These are phyloP conservation scores for Cheilosia grossa DNA, from an alignment of 2,888 invertebrate genomes.

Conservation along the genomic window DNA sequence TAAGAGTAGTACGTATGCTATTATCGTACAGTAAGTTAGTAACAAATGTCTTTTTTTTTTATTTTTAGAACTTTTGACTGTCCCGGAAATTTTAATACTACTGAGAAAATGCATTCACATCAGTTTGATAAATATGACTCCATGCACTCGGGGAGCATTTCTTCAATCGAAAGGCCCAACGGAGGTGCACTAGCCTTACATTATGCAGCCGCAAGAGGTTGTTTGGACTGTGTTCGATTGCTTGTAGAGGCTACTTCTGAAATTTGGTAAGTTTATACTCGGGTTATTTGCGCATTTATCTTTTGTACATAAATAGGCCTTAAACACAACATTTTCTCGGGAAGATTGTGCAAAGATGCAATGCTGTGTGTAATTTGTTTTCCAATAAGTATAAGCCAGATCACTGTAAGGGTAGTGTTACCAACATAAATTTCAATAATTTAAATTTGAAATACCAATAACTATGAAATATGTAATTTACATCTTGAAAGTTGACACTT, in stretches of 20 bases:
- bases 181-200: constrained; percentile 92
- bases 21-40: neutral
- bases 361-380: too few relatives aligned
- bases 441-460: too few relatives aligned
- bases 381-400: too few relatives aligned
- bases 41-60: constrained; percentile 26
- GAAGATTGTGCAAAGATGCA: too few relatives aligned
- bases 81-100: constrained; percentile 78
- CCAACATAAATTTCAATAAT: too few relatives aligned
- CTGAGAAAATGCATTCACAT: constrained; percentile 82
- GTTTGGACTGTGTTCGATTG: constrained; percentile 92
- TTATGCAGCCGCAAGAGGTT: constrained; percentile 94
- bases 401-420: too few relatives aligned
- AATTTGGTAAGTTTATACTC: constrained; percentile 86
- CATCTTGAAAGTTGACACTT: too few relatives aligned
- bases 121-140: constrained; percentile 80
- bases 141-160: constrained; percentile 82
- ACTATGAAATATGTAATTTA: too few relatives aligned
- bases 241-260: constrained; percentile 91
- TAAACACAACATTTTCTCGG: too few relatives aligned
- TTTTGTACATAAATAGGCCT: too few relatives aligned
- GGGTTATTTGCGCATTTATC: too few relatives aligned
- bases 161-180: constrained; percentile 82
- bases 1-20: neutral
- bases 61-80: constrained; percentile 81